Evolutionary conservation across 2,888 invertebrate species (phyloP).

Genomic region (Spatulosminthurus flaviceps): DNA sequence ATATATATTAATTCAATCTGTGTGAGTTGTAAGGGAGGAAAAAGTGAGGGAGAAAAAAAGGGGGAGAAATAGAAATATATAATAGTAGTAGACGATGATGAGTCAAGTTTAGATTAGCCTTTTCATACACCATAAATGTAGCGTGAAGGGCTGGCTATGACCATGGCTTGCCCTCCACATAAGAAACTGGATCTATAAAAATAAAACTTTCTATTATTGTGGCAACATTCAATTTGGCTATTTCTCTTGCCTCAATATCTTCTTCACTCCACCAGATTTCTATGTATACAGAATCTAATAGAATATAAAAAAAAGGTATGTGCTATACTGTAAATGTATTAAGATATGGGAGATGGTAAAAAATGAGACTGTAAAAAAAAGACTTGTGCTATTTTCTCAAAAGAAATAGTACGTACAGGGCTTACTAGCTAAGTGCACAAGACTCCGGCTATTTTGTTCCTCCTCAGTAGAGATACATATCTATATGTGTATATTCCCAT

Average conservation of each 20-base stretch:
- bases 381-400: too few species aligned
- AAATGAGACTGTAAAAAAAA: too few species aligned
- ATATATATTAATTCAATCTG: slow-evolving; percentile 2
- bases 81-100: slow-evolving; percentile 27
- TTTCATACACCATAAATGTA: slow-evolving; percentile 20
- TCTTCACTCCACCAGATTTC: not conserved
- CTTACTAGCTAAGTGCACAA: not conserved
- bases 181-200: slow-evolving; percentile 38
- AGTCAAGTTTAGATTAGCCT: slow-evolving; percentile 35
- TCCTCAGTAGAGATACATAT: not conserved
- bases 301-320: too few species aligned
- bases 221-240: slow-evolving; percentile 35
- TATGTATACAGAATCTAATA: not conserved
- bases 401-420: not conserved
- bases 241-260: slow-evolving; percentile 18
- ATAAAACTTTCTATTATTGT: slow-evolving; percentile 35
- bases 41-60: not conserved
- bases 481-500: not conserved
- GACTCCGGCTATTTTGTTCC: not conserved
- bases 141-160: slow-evolving; percentile 8
- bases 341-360: too few species aligned
- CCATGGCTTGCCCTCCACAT: too few species aligned
- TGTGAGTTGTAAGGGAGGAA: not conserved
- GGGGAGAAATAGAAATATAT: too few species aligned
- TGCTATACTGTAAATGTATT: too few species aligned